Conservation (phyloP, 2,797 vertebrate genomes). For the Ctenochaetus hawaiiensis region DNA sequence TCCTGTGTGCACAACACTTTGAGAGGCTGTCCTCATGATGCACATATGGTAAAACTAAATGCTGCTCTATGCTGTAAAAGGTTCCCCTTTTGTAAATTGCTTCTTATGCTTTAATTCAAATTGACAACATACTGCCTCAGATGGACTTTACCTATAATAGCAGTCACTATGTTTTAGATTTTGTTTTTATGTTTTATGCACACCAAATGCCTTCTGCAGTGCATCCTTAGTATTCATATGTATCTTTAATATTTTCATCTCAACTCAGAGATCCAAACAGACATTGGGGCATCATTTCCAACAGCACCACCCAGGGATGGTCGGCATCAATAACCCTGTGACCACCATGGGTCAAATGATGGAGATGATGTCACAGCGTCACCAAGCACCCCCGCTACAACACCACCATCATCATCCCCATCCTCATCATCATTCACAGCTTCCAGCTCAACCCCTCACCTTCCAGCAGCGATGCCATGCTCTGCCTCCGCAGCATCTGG, state of each 20-base stretch:
- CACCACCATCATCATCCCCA: constrained; percentile 89
- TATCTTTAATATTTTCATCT: constrained; percentile 11
- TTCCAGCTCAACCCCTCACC: constrained; percentile 87
- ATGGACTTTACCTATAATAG: neutral
- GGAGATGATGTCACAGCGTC: constrained; percentile 95
- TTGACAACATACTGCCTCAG: neutral
- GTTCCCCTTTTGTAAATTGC: neutral
- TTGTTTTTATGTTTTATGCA: neutral
- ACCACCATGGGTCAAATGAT: constrained; percentile 95
- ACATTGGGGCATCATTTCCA: constrained; percentile 88
- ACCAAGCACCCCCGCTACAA: constrained; percentile 90
- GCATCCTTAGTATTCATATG: neutral
- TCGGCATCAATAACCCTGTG: constrained; percentile 88
- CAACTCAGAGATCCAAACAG: constrained; percentile 92
- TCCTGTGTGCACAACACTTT: neutral
- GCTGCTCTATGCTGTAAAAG: no score
- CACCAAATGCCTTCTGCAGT: neutral
- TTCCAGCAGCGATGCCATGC: constrained; percentile 93
- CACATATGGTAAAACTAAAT: neutral
- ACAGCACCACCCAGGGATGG: constrained; percentile 86
- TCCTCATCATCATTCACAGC: constrained; percentile 64
- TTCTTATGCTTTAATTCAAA: neutral
- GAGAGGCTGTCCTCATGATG: no score
- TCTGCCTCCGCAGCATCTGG: constrained; percentile 84
- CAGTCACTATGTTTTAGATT: no score